Evolutionary conservation across 53 echinoderm and acorn worm species (phyloP), one percentile per base, ranked within the genome.

Genomic region (Stichopus horrens): DNA sequence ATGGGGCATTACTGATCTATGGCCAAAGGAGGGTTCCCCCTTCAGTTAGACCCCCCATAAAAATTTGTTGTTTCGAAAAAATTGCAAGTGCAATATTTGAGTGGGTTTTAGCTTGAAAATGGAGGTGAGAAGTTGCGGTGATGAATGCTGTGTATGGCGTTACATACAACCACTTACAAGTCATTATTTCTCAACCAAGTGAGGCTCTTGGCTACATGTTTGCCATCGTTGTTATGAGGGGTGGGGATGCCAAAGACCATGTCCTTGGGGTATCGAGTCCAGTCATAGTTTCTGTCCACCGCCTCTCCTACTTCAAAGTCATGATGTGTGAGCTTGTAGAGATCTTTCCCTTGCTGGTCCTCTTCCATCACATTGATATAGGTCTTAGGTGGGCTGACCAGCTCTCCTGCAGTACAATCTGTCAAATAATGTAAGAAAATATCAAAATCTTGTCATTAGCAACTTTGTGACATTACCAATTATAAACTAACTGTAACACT

Each of bases 361-460:
- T 99, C 99, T 8, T 23, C 74, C 87, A 92, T 90, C 13, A 99
- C 99, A 78, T 96, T 92, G 22, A 89, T 86, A 82, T 96, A 92
- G 51, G 94, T 68, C 79, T 99, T 99, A 8, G 88, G 83, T 37
- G 99, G 99, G 71, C 91, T 96, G 55, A 99, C 99, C 8, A 99
- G 92, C 53, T 99, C 99, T 3, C 99, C 99, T 5, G 99, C 99
- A 8, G 94, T 94, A 76, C 94, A 93, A 83, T 99, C 99, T 99
- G 57, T 0, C 7, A 87, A 56, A 21, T 4, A 76, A 14, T 67
- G 68, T 14, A 14, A 0, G 3, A 14, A 6, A 11, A 76, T 23
- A 10, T 51, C 0, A 13, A 23, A 14, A 23, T 51, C 10, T 6
- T 52, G 76, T 76, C 37, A 52, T 0, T 51, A 37, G 37, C 37